Conservation (phyloP, 2,113 vertebrate species). For the Lophius piscatorius region DNA sequence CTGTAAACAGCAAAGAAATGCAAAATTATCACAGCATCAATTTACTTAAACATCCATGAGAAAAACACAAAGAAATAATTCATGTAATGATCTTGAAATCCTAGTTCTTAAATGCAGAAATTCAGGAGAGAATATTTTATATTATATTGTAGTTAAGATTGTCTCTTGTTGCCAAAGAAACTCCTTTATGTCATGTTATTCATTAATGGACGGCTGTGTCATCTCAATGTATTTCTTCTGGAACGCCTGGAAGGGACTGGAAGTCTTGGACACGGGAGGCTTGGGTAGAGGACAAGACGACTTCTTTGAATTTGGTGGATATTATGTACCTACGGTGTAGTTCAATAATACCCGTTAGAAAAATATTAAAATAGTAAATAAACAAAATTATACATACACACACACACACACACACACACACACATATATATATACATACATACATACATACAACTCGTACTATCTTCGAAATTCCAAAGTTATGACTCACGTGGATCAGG, state of each 20-base stretch:
- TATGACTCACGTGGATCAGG: constrained; percentile 47
- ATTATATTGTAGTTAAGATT: too few relatives aligned
- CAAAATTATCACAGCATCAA: not conserved
- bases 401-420: too few relatives aligned
- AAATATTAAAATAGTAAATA: not conserved
- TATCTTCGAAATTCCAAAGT: not conserved
- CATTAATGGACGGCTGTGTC: not conserved
- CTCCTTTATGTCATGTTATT: not conserved
- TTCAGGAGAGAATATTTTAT: not conserved
- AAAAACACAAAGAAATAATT: not conserved
- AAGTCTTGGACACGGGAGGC: not conserved
- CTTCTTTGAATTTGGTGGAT: constrained; percentile 22
- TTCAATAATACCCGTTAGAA: not conserved
- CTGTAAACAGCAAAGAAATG: too few relatives aligned
- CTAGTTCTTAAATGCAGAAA: not conserved
- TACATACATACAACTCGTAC: not conserved
- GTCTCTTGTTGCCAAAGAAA: too few relatives aligned
- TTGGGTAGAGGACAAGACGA: constrained; percentile 1
- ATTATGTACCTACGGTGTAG: constrained; percentile 44
- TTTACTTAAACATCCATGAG: not conserved
- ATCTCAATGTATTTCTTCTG: constrained; percentile 64
- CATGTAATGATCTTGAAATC: not conserved
- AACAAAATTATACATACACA: too few relatives aligned
- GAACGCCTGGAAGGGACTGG: constrained; percentile 57
- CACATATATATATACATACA: too few relatives aligned